Percentiles rank a stretch among this genome's conserved stretches.
Evolutionary conservation across 1,140 invertebrate genomes (phyloP).

Genomic region (Polyergus mexicanus): DNA sequence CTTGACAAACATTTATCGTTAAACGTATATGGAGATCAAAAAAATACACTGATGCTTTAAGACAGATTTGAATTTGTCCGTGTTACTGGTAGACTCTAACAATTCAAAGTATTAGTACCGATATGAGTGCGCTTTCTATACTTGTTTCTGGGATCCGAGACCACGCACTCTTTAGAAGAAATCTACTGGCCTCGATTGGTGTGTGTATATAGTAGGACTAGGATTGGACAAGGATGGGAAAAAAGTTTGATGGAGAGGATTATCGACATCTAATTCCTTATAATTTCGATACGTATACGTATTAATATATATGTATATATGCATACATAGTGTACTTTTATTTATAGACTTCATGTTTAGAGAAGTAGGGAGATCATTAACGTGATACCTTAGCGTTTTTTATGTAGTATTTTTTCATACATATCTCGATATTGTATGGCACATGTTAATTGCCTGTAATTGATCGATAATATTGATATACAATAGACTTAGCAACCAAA

Average conservation of each 20-base stretch:
- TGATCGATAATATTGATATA: conserved; percentile 34
- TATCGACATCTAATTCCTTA: conserved; percentile 80
- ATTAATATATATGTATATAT: conserved; percentile 81
- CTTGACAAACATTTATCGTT: conserved; percentile 15
- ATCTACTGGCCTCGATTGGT: conserved; percentile 66
- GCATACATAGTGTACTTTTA: conserved; percentile 81
- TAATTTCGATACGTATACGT: conserved; percentile 83
- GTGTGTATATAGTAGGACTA: conserved; percentile 50
- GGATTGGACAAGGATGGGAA: conserved; percentile 62
- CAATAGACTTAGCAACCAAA: conserved; percentile 58
- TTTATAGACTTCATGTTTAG: conserved; percentile 74
- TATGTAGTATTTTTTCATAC: conserved; percentile 30
- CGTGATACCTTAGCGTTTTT: conserved; percentile 31
- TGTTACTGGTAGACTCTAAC: background rate
- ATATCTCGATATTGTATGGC: conserved; percentile 62
- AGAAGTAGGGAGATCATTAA: conserved; percentile 63
- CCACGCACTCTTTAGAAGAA: conserved; percentile 48
- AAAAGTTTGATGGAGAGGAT: conserved; percentile 61
- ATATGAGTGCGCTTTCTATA: conserved; percentile 65
- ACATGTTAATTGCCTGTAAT: conserved; percentile 50
- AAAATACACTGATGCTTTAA: conserved; percentile 8
- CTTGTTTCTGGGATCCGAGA: conserved; percentile 57
- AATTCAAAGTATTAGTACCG: conserved; percentile 32
- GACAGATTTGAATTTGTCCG: conserved; percentile 15
- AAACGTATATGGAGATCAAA: background rate